Conservation (phyloP, 2,888 invertebrate genomes). For the Lycocerus yunnanus region DNA sequence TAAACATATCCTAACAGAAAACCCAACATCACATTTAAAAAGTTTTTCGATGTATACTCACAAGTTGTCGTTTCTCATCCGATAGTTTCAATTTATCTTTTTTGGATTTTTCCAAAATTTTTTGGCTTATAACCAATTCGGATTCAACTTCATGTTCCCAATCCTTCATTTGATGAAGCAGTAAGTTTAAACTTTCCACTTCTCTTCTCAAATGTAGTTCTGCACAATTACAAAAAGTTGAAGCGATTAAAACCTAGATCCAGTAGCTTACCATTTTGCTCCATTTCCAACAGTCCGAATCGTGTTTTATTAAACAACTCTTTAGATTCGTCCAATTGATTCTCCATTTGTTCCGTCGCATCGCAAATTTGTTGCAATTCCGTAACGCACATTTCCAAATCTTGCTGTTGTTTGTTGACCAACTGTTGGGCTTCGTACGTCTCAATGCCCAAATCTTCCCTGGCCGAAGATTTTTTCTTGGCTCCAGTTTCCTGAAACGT, state of each 20-base stretch:
- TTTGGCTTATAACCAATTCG: slow-evolving; percentile 65
- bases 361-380: slow-evolving; percentile 59
- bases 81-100: slow-evolving; percentile 61
- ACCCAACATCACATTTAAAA: neutral
- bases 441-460: slow-evolving; percentile 62
- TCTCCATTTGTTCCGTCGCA: slow-evolving; percentile 60
- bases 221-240: slow-evolving; percentile 36
- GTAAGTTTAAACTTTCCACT: slow-evolving; percentile 61
- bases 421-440: slow-evolving; percentile 68
- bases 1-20: slow-evolving; percentile 62
- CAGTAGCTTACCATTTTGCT: slow-evolving; percentile 53
- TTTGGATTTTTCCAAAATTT: slow-evolving; percentile 67
- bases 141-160: slow-evolving; percentile 70
- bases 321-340: slow-evolving; percentile 56
- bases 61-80: slow-evolving; percentile 64
- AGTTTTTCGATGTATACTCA: slow-evolving; percentile 36
- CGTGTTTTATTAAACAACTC: slow-evolving; percentile 57
- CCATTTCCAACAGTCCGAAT: slow-evolving; percentile 57
- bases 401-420: slow-evolving; percentile 59
- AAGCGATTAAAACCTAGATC: slow-evolving; percentile 15
- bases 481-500: slow-evolving; percentile 53
- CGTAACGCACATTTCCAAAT: slow-evolving; percentile 62
- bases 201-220: slow-evolving; percentile 63
- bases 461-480: slow-evolving; percentile 59
- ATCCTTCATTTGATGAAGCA: slow-evolving; percentile 63